These are phyloP conservation scores for Gastrophryne carolinensis DNA, from an alignment of 2,797 vertebrate species.

Conservation along the genomic window DNA sequence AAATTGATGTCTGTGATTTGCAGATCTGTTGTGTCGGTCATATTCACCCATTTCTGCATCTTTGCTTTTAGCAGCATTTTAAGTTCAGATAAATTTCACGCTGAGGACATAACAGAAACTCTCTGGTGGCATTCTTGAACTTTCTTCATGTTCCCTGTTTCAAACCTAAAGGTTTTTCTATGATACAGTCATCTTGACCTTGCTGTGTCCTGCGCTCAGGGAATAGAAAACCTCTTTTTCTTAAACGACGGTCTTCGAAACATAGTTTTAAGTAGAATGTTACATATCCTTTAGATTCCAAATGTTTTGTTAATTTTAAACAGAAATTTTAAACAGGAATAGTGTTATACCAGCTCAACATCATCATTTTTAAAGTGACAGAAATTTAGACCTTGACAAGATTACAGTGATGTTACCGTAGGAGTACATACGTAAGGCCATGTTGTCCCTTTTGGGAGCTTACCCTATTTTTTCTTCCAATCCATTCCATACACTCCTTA, in stretches of 20 bases:
- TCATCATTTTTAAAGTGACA: too few species aligned
- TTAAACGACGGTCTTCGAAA: background rate
- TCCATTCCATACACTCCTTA: too few species aligned
- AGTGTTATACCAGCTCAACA: too few species aligned
- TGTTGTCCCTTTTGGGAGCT: too few species aligned
- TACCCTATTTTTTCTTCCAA: too few species aligned
- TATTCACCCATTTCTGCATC: background rate
- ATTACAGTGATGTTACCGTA: too few species aligned
- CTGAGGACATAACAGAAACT: background rate
- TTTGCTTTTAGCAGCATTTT: constrained; percentile 19
- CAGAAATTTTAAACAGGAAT: too few species aligned
- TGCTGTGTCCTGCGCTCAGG: background rate
- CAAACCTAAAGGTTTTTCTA: background rate
- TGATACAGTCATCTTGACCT: constrained; percentile 14
- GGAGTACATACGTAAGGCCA: too few species aligned
- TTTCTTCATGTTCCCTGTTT: constrained; percentile 11
- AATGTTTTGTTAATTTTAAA: too few species aligned
- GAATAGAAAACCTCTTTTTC: background rate
- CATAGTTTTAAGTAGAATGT: background rate
- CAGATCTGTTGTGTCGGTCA: background rate
- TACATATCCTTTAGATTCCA: too few species aligned
- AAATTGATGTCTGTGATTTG: background rate
- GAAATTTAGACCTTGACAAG: too few species aligned
- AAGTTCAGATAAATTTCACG: background rate
- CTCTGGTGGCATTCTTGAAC: background rate